Evolutionary conservation across 2,797 vertebrate genomes (phyloP), one percentile per base, ranked within the genome.

Genomic region (Otolemur crassicaudatus): DNA sequence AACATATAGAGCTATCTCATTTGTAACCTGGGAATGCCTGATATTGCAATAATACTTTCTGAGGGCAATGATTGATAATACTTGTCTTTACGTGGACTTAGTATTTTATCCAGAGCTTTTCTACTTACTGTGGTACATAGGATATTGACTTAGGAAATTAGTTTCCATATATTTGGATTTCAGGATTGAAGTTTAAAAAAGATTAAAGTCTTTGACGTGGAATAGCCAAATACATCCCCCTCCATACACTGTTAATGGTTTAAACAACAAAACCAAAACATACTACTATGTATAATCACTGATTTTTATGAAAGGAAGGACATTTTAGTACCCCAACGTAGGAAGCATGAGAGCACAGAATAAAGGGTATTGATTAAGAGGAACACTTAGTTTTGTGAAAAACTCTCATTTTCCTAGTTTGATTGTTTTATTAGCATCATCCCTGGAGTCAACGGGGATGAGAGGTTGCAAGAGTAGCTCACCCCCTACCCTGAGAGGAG

Each of bases 401-500:
- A 86, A 65, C 2, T 22, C 20, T 23, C 8, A 20, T 89, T 67
- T 92, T 49, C 7, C 43, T 40, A 37, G 56, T 58, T 87, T 87
- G 65, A 19, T 5, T 19, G 56, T 58, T 87, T 87, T 70, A 19
- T 5, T 19, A 60, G n/a, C 3, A 53, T 2, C 49, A 19, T 43
- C n/a, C 76, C 37, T 65, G 20, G 11, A 53, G 49, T 53, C 49
- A 16, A 14, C 13, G 49, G 14, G 49, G 49, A 53, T 16, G 49
- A 53, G n/a, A 0, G 2, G 6, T 1, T 65, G 8, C 5, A 1
- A 22, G 37, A 5, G 12, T 46, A 34, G 13, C 0, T 65, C 9
- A 37, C 3, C 75, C 13, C 25, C 1, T n/a, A 16, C 29, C 58
- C 19, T 14, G 17, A 43, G 8, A 10, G 4, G 13, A 23, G 6